Evolutionary conservation across 2,888 invertebrate genomes (phyloP).

Genomic region (Cheilosia urbana): DNA sequence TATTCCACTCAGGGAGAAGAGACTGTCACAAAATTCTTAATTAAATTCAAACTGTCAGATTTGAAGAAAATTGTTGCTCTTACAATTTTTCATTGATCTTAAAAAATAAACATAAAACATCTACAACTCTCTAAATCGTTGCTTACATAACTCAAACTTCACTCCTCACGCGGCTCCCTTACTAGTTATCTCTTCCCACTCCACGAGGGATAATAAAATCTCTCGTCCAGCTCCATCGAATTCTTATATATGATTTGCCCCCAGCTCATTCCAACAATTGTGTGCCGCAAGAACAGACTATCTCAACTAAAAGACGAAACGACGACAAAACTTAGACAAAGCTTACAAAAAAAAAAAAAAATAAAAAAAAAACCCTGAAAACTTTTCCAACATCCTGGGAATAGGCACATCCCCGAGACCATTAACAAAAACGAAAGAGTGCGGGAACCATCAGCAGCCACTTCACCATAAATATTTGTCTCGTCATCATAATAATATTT

Average conservation of each 20-base stretch:
- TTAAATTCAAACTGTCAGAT: too few species aligned
- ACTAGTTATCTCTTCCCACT: neutral
- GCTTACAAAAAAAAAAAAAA: neutral
- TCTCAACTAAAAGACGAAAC: constrained; percentile 5
- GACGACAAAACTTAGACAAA: constrained; percentile 2
- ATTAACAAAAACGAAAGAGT: constrained; percentile 47
- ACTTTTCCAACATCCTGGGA: constrained; percentile 32
- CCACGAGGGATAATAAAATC: constrained; percentile 16
- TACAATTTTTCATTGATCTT: neutral
- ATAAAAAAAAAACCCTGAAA: neutral
- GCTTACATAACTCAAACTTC: constrained; percentile 7
- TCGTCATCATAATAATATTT: constrained; percentile 69
- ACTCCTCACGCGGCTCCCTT: neutral
- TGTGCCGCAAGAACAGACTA: neutral
- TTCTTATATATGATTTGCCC: neutral
- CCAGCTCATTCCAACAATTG: neutral
- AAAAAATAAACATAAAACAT: neutral
- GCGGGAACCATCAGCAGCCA: constrained; percentile 47
- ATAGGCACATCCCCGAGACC: constrained; percentile 38
- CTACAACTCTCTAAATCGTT: neutral
- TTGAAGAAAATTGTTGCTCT: neutral
- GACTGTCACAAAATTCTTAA: too few species aligned
- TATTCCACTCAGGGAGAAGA: too few species aligned
- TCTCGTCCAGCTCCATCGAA: neutral
- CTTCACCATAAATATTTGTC: constrained; percentile 70